These are phyloP conservation scores for Agrotis segetum DNA, from an alignment of 2,888 invertebrate genomes.

Conservation along the genomic window DNA sequence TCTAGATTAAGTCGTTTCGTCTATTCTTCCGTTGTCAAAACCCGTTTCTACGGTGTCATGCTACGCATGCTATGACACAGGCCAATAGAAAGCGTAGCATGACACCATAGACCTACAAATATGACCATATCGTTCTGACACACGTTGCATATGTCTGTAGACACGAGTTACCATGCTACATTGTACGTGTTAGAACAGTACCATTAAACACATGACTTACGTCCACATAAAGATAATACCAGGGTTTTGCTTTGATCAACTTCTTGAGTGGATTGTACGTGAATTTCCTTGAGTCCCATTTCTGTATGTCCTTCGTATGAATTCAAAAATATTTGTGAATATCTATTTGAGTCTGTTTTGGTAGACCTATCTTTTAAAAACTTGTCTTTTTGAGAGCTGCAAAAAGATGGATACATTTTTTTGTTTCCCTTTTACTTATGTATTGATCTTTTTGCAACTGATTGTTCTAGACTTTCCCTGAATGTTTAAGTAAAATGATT, in stretches of 20 bases:
- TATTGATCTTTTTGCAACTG: slow-evolving; percentile 30
- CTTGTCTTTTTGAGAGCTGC: slow-evolving; percentile 5
- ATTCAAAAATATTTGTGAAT: slow-evolving; percentile 48
- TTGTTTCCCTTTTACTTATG: neutral
- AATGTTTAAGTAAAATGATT: too few species aligned
- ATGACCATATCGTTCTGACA: neutral
- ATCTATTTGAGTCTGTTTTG: neutral
- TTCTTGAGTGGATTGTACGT: slow-evolving; percentile 31
- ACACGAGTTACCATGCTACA: slow-evolving; percentile 29
- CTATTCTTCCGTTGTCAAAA: too few species aligned
- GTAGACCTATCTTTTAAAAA: slow-evolving; percentile 4
- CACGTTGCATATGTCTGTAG: neutral
- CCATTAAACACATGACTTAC: slow-evolving; percentile 71
- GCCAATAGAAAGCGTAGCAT: too few species aligned
- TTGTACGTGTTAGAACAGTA: slow-evolving; percentile 47
- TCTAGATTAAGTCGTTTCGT: too few species aligned
- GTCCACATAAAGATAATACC: slow-evolving; percentile 71
- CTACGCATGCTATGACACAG: too few species aligned
- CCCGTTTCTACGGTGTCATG: too few species aligned
- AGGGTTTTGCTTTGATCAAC: slow-evolving; percentile 62
- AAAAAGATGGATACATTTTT: slow-evolving; percentile 23
- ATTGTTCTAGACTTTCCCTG: neutral
- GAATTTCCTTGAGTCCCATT: slow-evolving; percentile 8
- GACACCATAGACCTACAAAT: neutral
- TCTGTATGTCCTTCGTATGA: slow-evolving; percentile 33